Percentiles rank a stretch among this genome's conserved stretches.
Conservation (phyloP, 2,113 vertebrate species). For the Oenanthe melanoleuca region DNA sequence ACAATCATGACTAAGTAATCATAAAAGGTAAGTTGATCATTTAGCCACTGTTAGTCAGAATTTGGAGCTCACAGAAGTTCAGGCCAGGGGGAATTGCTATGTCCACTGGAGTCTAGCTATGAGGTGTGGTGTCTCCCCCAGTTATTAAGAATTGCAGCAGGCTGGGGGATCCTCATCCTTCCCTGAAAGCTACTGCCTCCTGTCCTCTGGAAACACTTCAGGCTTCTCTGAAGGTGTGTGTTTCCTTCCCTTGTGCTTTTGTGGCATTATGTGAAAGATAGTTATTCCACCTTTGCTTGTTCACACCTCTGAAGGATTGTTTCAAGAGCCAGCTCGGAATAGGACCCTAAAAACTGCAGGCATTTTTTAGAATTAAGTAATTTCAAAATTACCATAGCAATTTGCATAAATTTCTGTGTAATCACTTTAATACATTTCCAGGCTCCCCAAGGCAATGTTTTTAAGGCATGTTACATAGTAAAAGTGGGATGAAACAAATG, state of each 20-base stretch:
- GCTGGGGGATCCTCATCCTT: not conserved
- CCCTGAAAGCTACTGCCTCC: not conserved
- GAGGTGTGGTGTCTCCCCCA: not conserved
- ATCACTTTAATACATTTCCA: constrained; percentile 24
- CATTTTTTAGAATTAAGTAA: constrained; percentile 6
- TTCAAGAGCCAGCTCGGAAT: not conserved
- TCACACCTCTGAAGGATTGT: not conserved
- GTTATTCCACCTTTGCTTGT: not conserved
- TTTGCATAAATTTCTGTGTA: constrained; percentile 31
- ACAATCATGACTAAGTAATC: not conserved
- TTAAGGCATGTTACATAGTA: constrained; percentile 27
- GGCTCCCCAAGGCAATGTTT: constrained; percentile 20
- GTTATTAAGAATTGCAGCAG: not conserved
- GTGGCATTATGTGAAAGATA: fast-evolving
- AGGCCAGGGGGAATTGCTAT: not conserved
- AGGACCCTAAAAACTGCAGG: not conserved
- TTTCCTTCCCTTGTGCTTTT: not conserved
- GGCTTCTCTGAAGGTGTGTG: not conserved
- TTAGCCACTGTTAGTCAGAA: not conserved
- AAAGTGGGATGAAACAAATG: not conserved
- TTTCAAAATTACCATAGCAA: constrained; percentile 31
- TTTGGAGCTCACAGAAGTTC: not conserved
- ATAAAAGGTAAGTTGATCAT: not conserved
- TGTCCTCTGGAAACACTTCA: fast-evolving
- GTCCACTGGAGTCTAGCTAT: not conserved